Conservation (phyloP, 2,888 invertebrate species). For the Agonopterix arenella region DNA sequence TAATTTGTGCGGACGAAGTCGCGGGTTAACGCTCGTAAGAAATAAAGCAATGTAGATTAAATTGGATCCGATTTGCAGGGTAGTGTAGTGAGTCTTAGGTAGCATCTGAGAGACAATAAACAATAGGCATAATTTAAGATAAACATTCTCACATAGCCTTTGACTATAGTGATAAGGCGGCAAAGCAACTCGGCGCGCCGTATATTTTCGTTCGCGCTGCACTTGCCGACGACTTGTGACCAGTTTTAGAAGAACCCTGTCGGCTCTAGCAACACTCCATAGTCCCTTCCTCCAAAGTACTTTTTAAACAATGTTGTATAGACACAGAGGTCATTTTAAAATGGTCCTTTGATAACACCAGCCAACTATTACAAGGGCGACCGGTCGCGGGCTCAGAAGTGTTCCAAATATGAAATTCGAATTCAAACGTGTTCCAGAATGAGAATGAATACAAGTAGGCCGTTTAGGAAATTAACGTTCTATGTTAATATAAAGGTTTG, state of each 20-base stretch:
- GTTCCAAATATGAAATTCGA: constrained; percentile 36
- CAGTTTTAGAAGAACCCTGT: constrained; percentile 43
- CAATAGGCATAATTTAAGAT: no score
- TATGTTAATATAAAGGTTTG: background rate
- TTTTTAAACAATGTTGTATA: constrained; percentile 9
- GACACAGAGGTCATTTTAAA: constrained; percentile 24
- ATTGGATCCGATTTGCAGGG: no score
- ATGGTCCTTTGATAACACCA: constrained; percentile 67
- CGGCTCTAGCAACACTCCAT: constrained; percentile 26
- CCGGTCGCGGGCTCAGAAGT: constrained; percentile 68
- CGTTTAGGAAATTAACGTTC: constrained; percentile 18
- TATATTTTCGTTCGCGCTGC: constrained; percentile 76
- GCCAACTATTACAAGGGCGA: constrained; percentile 77
- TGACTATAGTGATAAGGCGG: constrained; percentile 70
- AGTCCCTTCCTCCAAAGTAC: background rate
- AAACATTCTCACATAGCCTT: constrained; percentile 27
- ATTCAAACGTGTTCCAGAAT: constrained; percentile 12
- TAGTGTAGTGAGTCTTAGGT: no score
- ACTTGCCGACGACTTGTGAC: constrained; percentile 67
- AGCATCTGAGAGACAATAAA: no score
- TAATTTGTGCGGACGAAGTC: no score
- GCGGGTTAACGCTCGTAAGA: no score
- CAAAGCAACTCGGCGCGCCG: constrained; percentile 71
- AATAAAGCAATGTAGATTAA: no score
- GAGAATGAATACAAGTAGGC: constrained; percentile 16